Conservation (phyloP, 2,888 invertebrate species). For the Gastracanthus pulcherrimus region DNA sequence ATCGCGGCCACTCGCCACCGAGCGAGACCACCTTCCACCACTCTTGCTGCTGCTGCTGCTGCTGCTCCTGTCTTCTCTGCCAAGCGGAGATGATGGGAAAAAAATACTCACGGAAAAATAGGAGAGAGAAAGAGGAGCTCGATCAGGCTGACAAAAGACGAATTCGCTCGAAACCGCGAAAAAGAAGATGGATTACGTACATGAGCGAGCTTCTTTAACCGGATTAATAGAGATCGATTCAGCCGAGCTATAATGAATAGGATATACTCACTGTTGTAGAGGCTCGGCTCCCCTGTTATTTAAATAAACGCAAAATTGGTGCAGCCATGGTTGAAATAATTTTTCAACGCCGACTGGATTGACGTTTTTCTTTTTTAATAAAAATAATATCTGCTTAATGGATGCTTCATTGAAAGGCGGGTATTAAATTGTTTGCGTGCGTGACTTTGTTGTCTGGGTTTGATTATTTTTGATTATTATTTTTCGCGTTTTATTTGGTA, state of each 20-base stretch:
- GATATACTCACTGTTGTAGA: neutral
- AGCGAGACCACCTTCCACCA: neutral
- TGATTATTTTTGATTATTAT: neutral
- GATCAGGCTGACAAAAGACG: neutral
- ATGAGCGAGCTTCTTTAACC: slow-evolving; percentile 3
- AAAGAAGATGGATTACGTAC: neutral
- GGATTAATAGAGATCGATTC: slow-evolving; percentile 45
- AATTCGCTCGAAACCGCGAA: slow-evolving; percentile 6
- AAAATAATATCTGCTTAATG: neutral
- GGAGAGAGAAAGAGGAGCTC: slow-evolving; percentile 11
- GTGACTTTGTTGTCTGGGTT: neutral
- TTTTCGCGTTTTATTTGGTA: neutral
- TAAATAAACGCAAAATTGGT: slow-evolving; percentile 17
- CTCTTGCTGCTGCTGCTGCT: neutral
- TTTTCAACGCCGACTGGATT: neutral
- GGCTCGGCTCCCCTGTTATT: neutral
- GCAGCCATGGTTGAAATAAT: neutral
- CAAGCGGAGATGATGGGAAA: neutral
- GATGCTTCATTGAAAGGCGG: neutral
- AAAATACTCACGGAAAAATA: slow-evolving; percentile 10
- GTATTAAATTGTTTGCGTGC: neutral
- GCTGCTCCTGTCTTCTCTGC: slow-evolving; percentile 3
- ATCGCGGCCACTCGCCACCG: slow-evolving; percentile 53
- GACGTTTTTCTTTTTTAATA: slow-evolving; percentile 1
- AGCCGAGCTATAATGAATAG: slow-evolving; percentile 28